Conservation (phyloP, 2,888 invertebrate genomes). For the Adelognathus sp. region DNA sequence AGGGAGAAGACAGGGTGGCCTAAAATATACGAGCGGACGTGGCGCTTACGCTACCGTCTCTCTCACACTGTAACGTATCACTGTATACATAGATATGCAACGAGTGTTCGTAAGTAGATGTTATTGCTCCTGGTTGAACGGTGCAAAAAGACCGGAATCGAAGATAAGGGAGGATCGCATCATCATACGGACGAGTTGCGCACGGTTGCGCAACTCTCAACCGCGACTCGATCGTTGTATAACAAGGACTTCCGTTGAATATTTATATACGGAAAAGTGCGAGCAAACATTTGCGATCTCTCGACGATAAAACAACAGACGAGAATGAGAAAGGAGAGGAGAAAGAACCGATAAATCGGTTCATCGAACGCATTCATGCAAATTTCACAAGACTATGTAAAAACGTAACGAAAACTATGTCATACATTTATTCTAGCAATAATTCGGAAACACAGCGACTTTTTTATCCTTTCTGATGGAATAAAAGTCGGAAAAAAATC, state of each 20-base stretch:
- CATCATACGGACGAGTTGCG: constrained; percentile 12
- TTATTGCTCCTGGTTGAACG: constrained; percentile 17
- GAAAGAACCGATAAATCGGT: background rate
- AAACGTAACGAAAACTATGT: too few relatives aligned
- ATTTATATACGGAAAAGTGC: background rate
- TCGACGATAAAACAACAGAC: background rate
- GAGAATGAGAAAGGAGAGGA: background rate
- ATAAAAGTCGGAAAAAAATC: too few relatives aligned
- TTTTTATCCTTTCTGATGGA: too few relatives aligned
- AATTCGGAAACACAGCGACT: too few relatives aligned
- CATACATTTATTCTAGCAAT: too few relatives aligned
- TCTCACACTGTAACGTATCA: constrained; percentile 4
- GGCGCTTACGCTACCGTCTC: constrained; percentile 32
- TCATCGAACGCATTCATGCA: too few relatives aligned
- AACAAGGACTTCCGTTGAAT: constrained; percentile 26
- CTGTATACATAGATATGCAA: background rate
- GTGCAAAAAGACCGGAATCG: constrained; percentile 34
- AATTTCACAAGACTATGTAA: too few relatives aligned
- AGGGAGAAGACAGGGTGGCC: background rate
- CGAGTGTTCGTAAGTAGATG: background rate
- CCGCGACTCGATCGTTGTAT: background rate
- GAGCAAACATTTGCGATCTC: constrained; percentile 9
- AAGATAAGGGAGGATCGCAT: constrained; percentile 41
- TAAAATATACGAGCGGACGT: constrained; percentile 23
- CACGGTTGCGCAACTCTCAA: constrained; percentile 21